Conservation (phyloP, 2,113 vertebrate species). For the Chroicocephalus ridibundus region DNA sequence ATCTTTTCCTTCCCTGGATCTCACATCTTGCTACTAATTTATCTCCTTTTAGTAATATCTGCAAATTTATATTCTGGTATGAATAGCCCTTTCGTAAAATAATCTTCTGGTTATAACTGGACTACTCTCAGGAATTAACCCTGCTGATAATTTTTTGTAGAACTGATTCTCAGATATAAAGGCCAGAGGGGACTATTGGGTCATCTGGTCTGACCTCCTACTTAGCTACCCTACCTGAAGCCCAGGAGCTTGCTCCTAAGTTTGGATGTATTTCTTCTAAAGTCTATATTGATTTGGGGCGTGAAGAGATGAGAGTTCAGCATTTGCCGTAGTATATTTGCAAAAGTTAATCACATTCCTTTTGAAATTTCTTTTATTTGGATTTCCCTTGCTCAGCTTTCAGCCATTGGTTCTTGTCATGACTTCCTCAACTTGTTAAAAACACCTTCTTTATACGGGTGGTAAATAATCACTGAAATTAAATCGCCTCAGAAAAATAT, state of each 20-base stretch:
- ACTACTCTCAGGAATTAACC: neutral
- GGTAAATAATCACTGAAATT: neutral
- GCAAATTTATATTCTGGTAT: neutral
- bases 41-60: neutral
- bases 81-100: neutral
- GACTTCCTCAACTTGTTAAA: neutral
- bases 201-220: neutral
- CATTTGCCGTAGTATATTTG: neutral
- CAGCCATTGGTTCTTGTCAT: neutral
- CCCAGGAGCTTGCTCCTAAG: neutral
- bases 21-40: neutral
- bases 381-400: neutral
- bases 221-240: neutral
- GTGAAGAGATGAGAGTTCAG: neutral
- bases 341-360: neutral
- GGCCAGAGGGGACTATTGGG: neutral
- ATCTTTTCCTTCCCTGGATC: neutral
- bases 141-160: neutral
- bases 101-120: neutral
- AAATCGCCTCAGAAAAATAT: neutral
- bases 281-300: neutral
- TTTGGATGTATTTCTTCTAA: neutral
- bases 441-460: neutral
- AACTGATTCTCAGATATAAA: neutral
- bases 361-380: neutral